Conservation (phyloP, 2,797 vertebrate species). For the Coilia nasus region DNA sequence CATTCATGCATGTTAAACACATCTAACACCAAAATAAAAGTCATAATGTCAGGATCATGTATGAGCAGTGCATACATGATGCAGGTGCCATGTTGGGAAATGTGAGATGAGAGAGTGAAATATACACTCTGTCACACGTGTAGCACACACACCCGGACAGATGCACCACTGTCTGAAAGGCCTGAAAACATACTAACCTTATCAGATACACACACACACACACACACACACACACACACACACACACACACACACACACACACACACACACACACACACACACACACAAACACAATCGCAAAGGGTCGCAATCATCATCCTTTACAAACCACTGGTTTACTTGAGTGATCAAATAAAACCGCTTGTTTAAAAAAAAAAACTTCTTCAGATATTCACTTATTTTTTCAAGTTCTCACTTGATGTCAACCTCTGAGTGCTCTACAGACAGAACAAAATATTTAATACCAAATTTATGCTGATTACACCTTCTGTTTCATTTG, state of each 20-base stretch:
- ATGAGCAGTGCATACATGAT: slow-evolving; percentile 47
- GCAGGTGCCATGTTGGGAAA: background rate
- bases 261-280: slow-evolving; percentile 15
- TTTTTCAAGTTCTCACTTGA: background rate
- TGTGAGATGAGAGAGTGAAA: slow-evolving; percentile 1
- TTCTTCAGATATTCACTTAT: background rate
- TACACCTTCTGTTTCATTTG: background rate
- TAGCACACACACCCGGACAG: background rate
- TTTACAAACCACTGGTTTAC: background rate
- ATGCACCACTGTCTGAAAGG: background rate
- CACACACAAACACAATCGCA: background rate
- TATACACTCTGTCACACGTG: slow-evolving; percentile 2
- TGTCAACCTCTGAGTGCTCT: background rate
- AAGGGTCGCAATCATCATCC: background rate
- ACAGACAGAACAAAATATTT: background rate
- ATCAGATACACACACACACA: background rate
- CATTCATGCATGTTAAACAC: background rate
- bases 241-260: slow-evolving; percentile 21
- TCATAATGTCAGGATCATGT: slow-evolving; percentile 37
- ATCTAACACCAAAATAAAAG: background rate
- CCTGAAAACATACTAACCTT: background rate
- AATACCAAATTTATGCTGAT: background rate
- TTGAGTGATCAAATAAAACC: background rate
- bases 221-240: background rate
- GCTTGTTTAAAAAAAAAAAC: background rate